Evolutionary conservation across 2,888 invertebrate species (phyloP), one percentile per base, ranked within the genome.

Genomic region (Nudaria mundana): DNA sequence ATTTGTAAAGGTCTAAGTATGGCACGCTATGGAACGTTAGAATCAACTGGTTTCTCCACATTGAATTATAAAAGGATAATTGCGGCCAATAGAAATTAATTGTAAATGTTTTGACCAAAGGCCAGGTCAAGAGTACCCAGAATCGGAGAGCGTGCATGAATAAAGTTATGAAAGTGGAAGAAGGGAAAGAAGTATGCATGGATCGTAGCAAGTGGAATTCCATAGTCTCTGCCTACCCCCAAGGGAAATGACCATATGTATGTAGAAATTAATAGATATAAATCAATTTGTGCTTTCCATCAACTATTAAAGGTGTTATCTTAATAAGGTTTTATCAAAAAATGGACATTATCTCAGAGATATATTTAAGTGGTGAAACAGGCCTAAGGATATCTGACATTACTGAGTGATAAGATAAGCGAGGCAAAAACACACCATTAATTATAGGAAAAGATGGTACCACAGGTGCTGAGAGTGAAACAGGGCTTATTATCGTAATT

Each of bases 291-390:
- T 48, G 33, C 8, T 37, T 46, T 46, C 42, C 26, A 30, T 33
- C 40, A 38, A 13, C 13, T 52, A 56, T 44, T 44, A 20, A 20
- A n/a, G n/a, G 20, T 2, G 20, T 31, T 28, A 37, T 38, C 39
- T 24, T 11, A 38, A 16, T 41, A 43, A 41, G 37, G 34, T 30
- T 45, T 36, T 34, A 40, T 33, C 8, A 24, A 28, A 44, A 45
- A 14, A 32, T 44, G 22, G 23, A 30, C 28, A 28, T 53, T 54
- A 56, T 56, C 53, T 36, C 3, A 0, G 10, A 48, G 54, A 60
- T 58, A 51, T 51, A 35, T 53, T 24, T 52, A 48, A 59, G 58
- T 60, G 61, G 48, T 60, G 46, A 49, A 60, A 56, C 54, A 52
- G 44, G 45, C 43, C 33, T 48, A 31, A 52, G 38, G 41, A 54